Percentiles rank a stretch among this genome's conserved stretches.
Evolutionary conservation across 2,797 vertebrate species (phyloP).

Genomic region (Paramormyrops hopkinsi): DNA sequence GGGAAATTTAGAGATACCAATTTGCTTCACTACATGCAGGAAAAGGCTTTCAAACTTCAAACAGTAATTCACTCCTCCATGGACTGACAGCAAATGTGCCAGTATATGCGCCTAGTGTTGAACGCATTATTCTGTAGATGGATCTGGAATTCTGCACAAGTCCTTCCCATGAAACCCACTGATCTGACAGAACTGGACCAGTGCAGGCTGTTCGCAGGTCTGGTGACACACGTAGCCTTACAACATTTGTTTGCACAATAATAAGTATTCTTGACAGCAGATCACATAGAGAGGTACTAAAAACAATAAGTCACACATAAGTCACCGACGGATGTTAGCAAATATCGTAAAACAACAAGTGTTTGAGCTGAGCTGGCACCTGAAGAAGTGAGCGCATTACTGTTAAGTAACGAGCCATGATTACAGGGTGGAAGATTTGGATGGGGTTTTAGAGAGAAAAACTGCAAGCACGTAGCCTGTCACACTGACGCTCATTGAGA

Average conservation of each 20-base stretch:
- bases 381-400: neutral
- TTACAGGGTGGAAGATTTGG: neutral
- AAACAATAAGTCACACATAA: neutral
- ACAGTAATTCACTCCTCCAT: neutral
- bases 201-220: neutral
- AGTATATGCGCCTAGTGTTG: neutral
- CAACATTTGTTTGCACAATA: neutral
- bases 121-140: neutral
- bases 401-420: neutral
- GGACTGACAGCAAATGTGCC: neutral
- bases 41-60: neutral
- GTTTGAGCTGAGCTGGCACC: neutral
- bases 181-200: neutral
- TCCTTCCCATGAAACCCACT: neutral
- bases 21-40: neutral
- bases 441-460: neutral
- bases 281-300: neutral
- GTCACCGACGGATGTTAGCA: neutral
- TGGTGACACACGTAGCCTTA: neutral
- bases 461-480: neutral
- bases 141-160: neutral
- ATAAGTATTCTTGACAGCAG: neutral
- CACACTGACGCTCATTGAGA: neutral
- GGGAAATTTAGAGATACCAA: neutral
- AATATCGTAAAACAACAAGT: neutral